Conservation (phyloP, 2,888 invertebrate species). For the Acleris literana region DNA sequence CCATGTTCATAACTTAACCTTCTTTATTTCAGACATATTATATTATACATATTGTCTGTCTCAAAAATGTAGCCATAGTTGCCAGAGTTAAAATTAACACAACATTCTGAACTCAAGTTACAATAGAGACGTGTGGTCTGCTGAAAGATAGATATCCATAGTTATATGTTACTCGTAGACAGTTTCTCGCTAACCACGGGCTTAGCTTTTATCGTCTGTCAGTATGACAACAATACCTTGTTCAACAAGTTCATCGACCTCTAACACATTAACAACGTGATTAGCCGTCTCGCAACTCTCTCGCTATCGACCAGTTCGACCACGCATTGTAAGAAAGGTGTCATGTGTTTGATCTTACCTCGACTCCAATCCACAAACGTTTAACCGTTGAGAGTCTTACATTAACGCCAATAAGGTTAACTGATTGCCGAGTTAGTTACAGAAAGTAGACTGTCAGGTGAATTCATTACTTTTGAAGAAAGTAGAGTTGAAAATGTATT, state of each 20-base stretch:
- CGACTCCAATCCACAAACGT: neutral
- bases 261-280: conserved; percentile 26
- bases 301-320: conserved; percentile 27
- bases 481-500: conserved; percentile 4
- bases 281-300: conserved; percentile 16
- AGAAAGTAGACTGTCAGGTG: conserved; percentile 22
- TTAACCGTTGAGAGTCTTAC: conserved; percentile 21
- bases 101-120: no score
- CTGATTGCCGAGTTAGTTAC: conserved; percentile 10
- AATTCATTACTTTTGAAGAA: conserved; percentile 11
- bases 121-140: no score
- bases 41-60: no score
- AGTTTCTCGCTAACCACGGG: conserved; percentile 12
- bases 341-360: conserved; percentile 19
- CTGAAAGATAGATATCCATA: no score
- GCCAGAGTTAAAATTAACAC: no score
- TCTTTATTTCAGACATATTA: no score
- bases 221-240: conserved; percentile 18
- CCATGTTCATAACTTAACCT: no score
- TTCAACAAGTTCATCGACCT: conserved; percentile 24
- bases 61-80: no score
- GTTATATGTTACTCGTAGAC: neutral
- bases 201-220: conserved; percentile 9
- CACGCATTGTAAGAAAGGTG: conserved; percentile 32
- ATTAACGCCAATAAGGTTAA: conserved; percentile 22